These are phyloP conservation scores for Neostethus bicornis DNA, from an alignment of 2,797 vertebrate species.

Conservation along the genomic window DNA sequence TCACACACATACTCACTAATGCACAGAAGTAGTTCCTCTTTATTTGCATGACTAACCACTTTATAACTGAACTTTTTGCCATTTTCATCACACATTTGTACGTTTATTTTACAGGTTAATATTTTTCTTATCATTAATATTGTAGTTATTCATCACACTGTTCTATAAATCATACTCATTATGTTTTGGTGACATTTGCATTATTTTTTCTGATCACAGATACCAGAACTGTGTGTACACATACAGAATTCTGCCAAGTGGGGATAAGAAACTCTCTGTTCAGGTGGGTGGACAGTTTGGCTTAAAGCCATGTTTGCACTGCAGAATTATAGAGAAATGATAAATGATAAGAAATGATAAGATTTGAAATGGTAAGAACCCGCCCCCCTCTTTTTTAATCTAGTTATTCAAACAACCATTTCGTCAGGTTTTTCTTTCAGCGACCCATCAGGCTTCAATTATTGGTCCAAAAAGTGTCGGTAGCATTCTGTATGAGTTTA, in stretches of 20 bases:
- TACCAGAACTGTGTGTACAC: slow-evolving; percentile 94
- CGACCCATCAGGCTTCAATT: too few species aligned
- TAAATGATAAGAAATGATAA: background rate
- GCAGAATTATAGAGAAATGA: background rate
- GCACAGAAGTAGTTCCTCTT: slow-evolving; percentile 62
- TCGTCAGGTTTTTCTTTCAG: too few species aligned
- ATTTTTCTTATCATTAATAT: background rate
- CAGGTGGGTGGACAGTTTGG: slow-evolving; percentile 82
- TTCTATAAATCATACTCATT: background rate
- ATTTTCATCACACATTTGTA: slow-evolving; percentile 9
- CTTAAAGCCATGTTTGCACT: background rate
- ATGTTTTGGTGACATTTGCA: slow-evolving; percentile 41
- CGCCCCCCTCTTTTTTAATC: too few species aligned
- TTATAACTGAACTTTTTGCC: slow-evolving; percentile 32
- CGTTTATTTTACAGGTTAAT: slow-evolving; percentile 18
- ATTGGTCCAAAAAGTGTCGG: too few species aligned
- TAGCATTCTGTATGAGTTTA: too few species aligned
- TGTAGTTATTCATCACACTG: background rate
- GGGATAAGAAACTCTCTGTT: slow-evolving; percentile 91
- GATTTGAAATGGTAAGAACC: background rate
- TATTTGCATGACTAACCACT: slow-evolving; percentile 52
- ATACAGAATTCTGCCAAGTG: slow-evolving; percentile 95
- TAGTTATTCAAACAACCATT: too few species aligned
- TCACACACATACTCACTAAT: slow-evolving; percentile 14
- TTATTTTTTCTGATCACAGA: slow-evolving; percentile 73